Base-by-base conservation (phyloP, 2,888 invertebrate genomes). In the Calliopum simillimum region DNA sequence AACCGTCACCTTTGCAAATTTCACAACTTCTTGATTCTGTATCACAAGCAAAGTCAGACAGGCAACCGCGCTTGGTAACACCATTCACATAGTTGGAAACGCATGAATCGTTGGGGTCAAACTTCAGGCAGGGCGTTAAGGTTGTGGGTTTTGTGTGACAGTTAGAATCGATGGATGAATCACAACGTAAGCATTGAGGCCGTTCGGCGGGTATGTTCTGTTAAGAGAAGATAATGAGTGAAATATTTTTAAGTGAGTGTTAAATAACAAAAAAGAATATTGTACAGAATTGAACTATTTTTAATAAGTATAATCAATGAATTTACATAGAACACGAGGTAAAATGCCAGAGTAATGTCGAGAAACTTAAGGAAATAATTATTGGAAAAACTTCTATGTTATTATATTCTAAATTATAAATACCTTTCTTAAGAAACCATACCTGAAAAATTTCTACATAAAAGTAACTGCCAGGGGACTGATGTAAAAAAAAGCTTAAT, bases 21-120 rank as follows among this genome's bases (percentile, higher is more conserved):
- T 76, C 69, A 41, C 79, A 79, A 46, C 58, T 75, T 58, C 68
- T 74, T 1, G 55, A 41, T 12, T 56, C 19, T 1, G 14, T 47
- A 44, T 76, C 70, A 43, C 79, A 79, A 19, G 58, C 53, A 53
- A 79, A 43, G 12, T 77, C 77, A 0, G 76, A 70, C 4, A 58
- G 65, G 56, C 80, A 80, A 2, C 77, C 79, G 1, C 80, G 79
- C 12, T 65, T 71, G 0, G 78, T 79, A 2, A 75, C 63, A 2
- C 74, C 75, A 8, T 76, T 71, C 16, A 72, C 75, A 55, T 72
- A 76, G 6, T 56, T 21, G 3, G 76, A 70, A 4, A 78, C 76
- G 58, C 80, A 80, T 1, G 58, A 25, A 11, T 79, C 79, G 6
- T 70, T 65, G 14, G 62, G 43, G 13, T 49, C 58, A 41, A 77